Evolutionary conservation across 2,113 vertebrate genomes (phyloP).

Genomic region (Puntigrus tetrazona): DNA sequence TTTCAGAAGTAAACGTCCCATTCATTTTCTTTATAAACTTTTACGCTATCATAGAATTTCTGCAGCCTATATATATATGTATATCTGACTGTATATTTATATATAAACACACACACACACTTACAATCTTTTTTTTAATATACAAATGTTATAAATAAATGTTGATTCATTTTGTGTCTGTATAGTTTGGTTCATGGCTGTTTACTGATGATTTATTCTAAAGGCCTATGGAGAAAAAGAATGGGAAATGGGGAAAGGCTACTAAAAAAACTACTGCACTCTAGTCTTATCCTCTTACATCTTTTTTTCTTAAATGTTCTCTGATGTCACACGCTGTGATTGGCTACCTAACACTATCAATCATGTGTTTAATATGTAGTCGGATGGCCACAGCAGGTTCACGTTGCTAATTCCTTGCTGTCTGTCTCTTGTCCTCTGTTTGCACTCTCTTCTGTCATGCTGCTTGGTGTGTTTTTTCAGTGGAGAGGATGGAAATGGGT

Average conservation of each 20-base stretch:
- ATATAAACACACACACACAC: background rate
- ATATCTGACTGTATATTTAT: too few species aligned
- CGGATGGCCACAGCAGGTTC: conserved; percentile 7
- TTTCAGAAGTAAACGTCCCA: background rate
- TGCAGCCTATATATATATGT: background rate
- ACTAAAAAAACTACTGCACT: background rate
- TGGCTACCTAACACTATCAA: conserved; percentile 5
- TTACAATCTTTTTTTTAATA: background rate
- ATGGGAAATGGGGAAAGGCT: background rate
- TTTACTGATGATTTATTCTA: background rate
- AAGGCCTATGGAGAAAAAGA: background rate
- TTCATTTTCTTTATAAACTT: background rate
- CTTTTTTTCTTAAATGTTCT: background rate
- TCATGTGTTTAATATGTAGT: conserved; percentile 6
- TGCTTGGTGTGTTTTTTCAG: conserved; percentile 70
- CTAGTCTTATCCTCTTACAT: background rate
- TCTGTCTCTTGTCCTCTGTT: conserved; percentile 44
- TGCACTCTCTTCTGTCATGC: conserved; percentile 61
- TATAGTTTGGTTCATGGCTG: background rate
- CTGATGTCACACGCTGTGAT: background rate
- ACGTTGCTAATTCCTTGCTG: conserved; percentile 54
- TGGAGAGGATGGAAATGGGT: conserved; percentile 73
- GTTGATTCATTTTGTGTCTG: background rate
- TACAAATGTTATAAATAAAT: background rate
- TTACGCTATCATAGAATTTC: background rate